A percentile compares a stretch with the other conserved stretches of the same genome.
phyloP scores from a whole-genome alignment of 2,113 vertebrate species.

The Sphaerodactylus townsendi region DNA sequence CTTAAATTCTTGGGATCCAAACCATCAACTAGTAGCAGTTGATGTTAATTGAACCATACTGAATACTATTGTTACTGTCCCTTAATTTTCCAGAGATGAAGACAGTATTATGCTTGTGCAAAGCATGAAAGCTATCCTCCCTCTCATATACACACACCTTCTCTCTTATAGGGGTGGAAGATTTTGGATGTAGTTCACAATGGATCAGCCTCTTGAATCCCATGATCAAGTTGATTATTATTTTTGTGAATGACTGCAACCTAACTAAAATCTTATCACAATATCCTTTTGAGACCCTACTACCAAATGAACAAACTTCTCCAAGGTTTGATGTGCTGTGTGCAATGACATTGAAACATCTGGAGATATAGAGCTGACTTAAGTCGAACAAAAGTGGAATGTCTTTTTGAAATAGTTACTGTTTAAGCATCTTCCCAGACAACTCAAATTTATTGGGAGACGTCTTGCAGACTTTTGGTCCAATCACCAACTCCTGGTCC shows the following conservation, averaged over 20 bases:
- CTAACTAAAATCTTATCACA: not conserved
- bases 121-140: not conserved
- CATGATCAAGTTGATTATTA: not conserved
- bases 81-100: not conserved
- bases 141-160: too few species aligned
- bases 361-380: not conserved
- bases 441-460: not conserved
- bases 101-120: not conserved
- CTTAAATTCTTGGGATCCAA: too few species aligned
- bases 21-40: not conserved
- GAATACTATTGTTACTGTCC: not conserved
- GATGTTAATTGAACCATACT: not conserved
- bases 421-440: not conserved
- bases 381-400: not conserved
- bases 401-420: not conserved
- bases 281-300: not conserved
- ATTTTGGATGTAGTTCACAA: not conserved
- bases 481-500: too few species aligned
- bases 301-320: too few species aligned
- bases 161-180: not conserved
- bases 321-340: not conserved
- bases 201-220: not conserved
- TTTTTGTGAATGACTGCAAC: not conserved
- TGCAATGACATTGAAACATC: not conserved
- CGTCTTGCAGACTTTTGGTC: too few species aligned